Evolutionary conservation across 2,113 vertebrate genomes (phyloP).

Genomic region (Rafetus swinhoei): DNA sequence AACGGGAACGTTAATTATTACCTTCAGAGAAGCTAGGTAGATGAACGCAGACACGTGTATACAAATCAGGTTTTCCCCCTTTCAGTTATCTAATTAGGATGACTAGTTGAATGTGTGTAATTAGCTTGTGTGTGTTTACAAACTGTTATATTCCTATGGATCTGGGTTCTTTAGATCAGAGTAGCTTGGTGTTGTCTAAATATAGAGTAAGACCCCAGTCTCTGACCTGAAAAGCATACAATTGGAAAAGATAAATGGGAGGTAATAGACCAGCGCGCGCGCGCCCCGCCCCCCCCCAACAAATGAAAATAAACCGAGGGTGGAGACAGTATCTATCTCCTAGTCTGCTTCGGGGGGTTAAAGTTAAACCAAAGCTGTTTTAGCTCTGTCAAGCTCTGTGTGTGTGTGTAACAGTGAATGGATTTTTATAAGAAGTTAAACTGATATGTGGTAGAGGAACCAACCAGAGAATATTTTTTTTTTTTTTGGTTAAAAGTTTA

Average conservation of each 20-base stretch:
- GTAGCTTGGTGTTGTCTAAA: background rate
- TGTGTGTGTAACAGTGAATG: background rate
- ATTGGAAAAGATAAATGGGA: background rate
- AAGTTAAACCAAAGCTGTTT: background rate
- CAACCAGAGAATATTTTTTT: background rate
- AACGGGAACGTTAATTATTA: background rate
- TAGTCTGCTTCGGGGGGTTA: background rate
- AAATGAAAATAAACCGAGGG: background rate
- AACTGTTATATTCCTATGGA: background rate
- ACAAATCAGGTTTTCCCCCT: background rate
- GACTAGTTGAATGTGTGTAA: background rate
- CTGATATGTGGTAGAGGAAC: background rate
- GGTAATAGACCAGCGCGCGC: background rate
- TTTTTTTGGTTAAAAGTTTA: background rate
- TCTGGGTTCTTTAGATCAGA: background rate
- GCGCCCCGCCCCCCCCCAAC: too few species aligned
- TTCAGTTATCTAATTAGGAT: background rate
- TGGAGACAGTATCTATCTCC: background rate
- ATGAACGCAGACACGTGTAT: background rate
- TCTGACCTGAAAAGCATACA: background rate
- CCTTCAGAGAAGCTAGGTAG: background rate
- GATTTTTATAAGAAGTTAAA: background rate
- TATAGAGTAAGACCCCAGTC: background rate
- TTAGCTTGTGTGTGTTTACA: background rate
- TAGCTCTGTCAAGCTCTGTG: background rate